Evolutionary conservation across 2,888 invertebrate genomes (phyloP).

Genomic region (Gastrophysa polygoni): DNA sequence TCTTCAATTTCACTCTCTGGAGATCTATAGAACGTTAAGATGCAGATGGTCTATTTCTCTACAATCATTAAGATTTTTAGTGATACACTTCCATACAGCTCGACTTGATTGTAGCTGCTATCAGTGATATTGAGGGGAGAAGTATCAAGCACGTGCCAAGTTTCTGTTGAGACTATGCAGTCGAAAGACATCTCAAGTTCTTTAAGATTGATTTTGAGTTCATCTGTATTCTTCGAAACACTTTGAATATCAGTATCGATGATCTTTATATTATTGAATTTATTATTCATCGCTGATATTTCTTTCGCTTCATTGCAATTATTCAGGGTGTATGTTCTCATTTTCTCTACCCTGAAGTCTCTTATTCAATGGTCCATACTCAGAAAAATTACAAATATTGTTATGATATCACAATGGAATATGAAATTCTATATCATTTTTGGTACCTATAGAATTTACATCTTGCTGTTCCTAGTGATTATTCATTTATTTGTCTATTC

Average conservation of each 20-base stretch:
- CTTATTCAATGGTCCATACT: not conserved
- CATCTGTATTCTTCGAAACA: not conserved
- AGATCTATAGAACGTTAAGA: slow-evolving; percentile 3
- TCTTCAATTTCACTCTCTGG: not conserved
- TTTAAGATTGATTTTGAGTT: not conserved
- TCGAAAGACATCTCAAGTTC: not conserved
- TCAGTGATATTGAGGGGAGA: slow-evolving; percentile 1
- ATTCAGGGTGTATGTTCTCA: not conserved
- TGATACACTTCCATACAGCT: not conserved
- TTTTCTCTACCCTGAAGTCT: not conserved
- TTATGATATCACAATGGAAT: no score
- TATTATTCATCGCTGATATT: not conserved
- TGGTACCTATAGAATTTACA: no score
- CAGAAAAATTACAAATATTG: no score
- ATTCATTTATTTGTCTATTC: no score
- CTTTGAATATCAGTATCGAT: slow-evolving; percentile 1
- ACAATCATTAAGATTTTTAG: not conserved
- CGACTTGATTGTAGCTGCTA: not conserved
- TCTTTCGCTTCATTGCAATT: slow-evolving; percentile 3
- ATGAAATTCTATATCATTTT: no score
- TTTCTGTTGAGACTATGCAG: not conserved
- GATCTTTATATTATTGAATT: not conserved
- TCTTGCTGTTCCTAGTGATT: no score
- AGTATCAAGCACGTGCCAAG: not conserved
- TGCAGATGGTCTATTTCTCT: not conserved